Evolutionary conservation across 2,113 vertebrate species (phyloP), one percentile per base, ranked within the genome.

Genomic region (Trinectes maculatus): DNA sequence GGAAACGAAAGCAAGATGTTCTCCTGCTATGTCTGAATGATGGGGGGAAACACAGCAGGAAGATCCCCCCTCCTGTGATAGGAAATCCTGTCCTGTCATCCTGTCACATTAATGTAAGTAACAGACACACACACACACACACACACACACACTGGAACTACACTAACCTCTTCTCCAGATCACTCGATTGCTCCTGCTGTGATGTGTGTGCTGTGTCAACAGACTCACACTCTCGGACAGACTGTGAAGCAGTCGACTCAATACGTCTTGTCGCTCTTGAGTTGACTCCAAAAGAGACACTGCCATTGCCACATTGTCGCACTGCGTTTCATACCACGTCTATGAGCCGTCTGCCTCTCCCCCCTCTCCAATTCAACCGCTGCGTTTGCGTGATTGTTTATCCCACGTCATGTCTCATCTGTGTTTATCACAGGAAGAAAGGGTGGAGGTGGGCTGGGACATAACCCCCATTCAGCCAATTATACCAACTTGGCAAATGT

Each of bases 361-460:
- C 42, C n/a, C 5, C 65, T 47, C 36, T 16, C 6, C 59, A 33
- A 31, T 47, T 19, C 9, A 2, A 22, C 54, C 40, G 64, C 65
- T 12, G 56, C 24, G 29, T 55, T 28, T 52, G 74, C 66, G 77
- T 33, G 55, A 66, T 52, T 75, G 72, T 87, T 80, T 82, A 71
- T 80, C 75, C 80, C 15, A 11, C 55, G 77, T 59, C 56, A 74
- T 64, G 82, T 86, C 74, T 61, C 79, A 56, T 49, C 33, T 36
- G 71, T 28, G 43, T 77, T 79, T 83, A 87, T 85, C 85, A 52
- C 75, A 84, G 89, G 89, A 90, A 86, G 69, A 59, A 65, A 53
- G 31, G 82, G 82, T 6, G 72, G 15, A 6, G 83, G 71, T 79
- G 74, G 44, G 46, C 46, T 40, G 11, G 31, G 61, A 76, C 72